phyloP scores from a whole-genome alignment of 2,113 vertebrate species.

The Saguinus imperator region DNA sequence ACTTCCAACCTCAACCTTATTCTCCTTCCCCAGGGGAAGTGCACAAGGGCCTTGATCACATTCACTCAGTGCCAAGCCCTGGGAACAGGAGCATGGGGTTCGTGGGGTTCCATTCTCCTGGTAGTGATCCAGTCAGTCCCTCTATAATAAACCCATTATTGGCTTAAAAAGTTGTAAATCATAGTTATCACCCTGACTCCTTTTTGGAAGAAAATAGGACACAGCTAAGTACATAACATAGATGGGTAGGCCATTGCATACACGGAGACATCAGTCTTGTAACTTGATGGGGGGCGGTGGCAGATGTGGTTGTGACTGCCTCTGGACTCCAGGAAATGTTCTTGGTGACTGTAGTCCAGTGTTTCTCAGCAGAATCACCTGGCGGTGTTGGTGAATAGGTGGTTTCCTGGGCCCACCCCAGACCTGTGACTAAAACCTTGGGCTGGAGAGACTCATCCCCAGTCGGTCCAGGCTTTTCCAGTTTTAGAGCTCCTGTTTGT shows the following conservation, averaged over 20 bases:
- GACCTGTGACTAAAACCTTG: background rate
- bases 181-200: background rate
- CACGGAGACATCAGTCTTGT: rapidly evolving
- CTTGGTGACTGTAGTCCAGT: no score
- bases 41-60: background rate
- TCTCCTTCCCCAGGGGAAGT: background rate
- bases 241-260: background rate
- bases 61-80: background rate
- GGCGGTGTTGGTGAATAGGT: background rate
- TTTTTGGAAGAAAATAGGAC: background rate
- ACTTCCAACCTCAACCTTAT: background rate
- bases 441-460: background rate
- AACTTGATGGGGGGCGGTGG: background rate
- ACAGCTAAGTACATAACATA: background rate
- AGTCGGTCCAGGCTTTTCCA: background rate
- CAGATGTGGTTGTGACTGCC: rapidly evolving
- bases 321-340: background rate
- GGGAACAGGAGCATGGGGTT: background rate
- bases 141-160: background rate
- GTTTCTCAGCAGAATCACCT: background rate
- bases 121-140: background rate
- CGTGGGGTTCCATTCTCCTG: background rate
- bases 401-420: background rate
- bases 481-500: background rate
- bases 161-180: background rate